Base-by-base conservation (phyloP, 2,113 vertebrate species). In the Nyctereutes procyonoides region DNA sequence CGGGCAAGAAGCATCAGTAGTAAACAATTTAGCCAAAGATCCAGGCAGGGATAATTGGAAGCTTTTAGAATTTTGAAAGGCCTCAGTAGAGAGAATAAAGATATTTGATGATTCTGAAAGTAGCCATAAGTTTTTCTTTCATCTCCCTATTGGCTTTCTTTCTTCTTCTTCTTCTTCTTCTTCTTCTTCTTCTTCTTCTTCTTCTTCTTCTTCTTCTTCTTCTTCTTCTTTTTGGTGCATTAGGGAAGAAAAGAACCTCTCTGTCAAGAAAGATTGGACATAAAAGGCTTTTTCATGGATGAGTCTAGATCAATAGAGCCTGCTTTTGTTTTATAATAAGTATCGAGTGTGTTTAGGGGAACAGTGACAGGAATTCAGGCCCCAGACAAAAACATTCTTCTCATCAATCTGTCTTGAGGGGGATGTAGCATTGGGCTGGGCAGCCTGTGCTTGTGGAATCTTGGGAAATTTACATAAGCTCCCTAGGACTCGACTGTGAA, bases 201-300 rank as follows among this genome's bases (percentile, higher is more conserved):
- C 6, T 43, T 67, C 80, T 97, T 88, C n/a, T n/a, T n/a, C n/a
- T 43, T 43, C 43, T 43, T 43, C 7, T 6, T 43, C 7, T 43
- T 43, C 7, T 43, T 43, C 6, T 43, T 67, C 80, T 97, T 88
- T 95, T 22, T 87, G 24, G 12, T 73, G 9, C 32, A 26, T 89
- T 90, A 89, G 38, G 63, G 38, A 92, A 67, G 90, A 67, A 95
- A 86, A 83, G 74, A 92, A 48, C 43, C 76, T 80, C 24, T 95
- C 38, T 90, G 35, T 88, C 74, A 63, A 63, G 80, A 97, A 8
- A 95, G 11, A 93, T 4, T 77, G 63, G 30, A 83, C 79, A 84
- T 82, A 73, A 86, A 95, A 93, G 84, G 58, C 17, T 19, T 51
- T 94, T 92, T 35, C 9, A 76, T 48, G 60, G 67, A 35, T 89